A percentile compares a stretch with the other conserved stretches of the same genome.
Conservation (phyloP, 2,888 invertebrate genomes). For the Drosophila rubida region DNA sequence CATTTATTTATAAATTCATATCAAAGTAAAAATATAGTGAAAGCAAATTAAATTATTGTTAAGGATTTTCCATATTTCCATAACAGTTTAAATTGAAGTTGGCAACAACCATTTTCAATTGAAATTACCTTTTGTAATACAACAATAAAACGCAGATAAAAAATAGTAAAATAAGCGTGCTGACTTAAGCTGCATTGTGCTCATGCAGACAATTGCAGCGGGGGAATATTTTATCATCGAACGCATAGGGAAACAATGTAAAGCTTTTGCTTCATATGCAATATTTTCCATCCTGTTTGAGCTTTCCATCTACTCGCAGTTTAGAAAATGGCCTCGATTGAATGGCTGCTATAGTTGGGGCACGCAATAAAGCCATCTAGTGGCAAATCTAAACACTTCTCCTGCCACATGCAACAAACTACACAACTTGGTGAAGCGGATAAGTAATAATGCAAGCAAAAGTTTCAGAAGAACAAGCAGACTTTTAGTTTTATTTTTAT, state of each 20-base stretch:
- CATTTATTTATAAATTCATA: not conserved
- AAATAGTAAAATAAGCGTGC: not conserved
- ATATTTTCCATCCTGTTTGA: not conserved
- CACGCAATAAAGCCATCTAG: slow-evolving; percentile 77
- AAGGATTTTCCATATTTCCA: no score
- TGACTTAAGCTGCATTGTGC: slow-evolving; percentile 44
- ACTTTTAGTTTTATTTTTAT: slow-evolving; percentile 3
- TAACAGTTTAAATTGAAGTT: not conserved
- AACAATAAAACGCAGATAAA: not conserved
- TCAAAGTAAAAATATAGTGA: not conserved
- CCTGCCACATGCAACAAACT: slow-evolving; percentile 83
- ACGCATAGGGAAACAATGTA: not conserved
- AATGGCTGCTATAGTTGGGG: slow-evolving; percentile 83
- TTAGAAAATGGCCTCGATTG: slow-evolving; percentile 90
- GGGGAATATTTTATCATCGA: slow-evolving; percentile 26
- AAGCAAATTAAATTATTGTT: not conserved
- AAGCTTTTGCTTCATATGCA: not conserved
- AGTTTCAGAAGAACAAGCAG: slow-evolving; percentile 15
- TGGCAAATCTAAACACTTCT: slow-evolving; percentile 83
- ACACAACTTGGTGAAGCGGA: slow-evolving; percentile 83
- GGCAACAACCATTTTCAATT: no score
- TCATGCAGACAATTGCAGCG: slow-evolving; percentile 28
- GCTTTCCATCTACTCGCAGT: slow-evolving; percentile 83
- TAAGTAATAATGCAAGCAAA: slow-evolving; percentile 73
- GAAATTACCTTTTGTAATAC: not conserved